Conservation (phyloP, 2,113 vertebrate genomes). For the Eubucco bourcierii region DNA sequence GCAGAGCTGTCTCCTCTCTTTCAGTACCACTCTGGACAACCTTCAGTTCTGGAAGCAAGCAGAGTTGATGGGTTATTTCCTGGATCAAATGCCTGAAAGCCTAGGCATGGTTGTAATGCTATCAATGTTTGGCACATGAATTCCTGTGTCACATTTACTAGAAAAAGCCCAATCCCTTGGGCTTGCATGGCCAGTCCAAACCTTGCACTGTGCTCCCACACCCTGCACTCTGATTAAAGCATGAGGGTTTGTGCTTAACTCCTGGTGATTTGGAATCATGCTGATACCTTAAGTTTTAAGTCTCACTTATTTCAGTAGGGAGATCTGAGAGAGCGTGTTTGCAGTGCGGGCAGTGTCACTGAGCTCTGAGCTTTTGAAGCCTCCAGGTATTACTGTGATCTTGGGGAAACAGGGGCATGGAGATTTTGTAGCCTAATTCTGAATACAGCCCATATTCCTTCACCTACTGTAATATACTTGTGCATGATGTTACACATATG, state of each 20-base stretch:
- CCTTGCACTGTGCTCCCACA: not conserved
- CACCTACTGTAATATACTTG: not conserved
- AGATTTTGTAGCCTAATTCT: not conserved
- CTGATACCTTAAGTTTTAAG: not conserved
- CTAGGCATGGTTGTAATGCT: not conserved
- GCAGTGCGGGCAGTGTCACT: fast-evolving
- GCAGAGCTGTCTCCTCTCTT: not conserved
- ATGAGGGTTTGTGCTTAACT: not conserved
- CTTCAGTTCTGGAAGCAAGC: not conserved
- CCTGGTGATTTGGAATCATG: not conserved
- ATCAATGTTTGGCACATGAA: not conserved
- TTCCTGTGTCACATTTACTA: not conserved
- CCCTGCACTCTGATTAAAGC: not conserved
- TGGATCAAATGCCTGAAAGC: not conserved
- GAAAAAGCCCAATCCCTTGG: not conserved
- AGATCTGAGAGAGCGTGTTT: not conserved
- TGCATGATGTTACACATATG: not conserved
- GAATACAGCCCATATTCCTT: not conserved
- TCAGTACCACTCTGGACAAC: not conserved
- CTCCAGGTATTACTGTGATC: not conserved
- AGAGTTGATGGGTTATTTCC: not conserved
- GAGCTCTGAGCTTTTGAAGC: not conserved
- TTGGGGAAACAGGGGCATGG: not conserved
- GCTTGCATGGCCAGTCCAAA: not conserved
- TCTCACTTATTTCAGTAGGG: not conserved